Evolutionary conservation across 2,888 invertebrate genomes (phyloP).

Genomic region (Gasteruption jaculator): DNA sequence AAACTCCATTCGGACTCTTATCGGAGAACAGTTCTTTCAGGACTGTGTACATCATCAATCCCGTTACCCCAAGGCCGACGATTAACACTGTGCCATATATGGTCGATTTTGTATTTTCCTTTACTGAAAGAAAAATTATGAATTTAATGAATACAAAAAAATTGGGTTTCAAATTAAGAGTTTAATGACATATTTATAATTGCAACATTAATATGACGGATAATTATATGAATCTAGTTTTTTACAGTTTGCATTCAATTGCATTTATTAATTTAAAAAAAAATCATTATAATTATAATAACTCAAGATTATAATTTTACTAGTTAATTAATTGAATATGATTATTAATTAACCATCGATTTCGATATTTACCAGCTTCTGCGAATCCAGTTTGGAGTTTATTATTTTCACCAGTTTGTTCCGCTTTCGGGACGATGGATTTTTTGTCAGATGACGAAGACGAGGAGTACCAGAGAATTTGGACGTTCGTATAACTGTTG

Average conservation of each 20-base stretch:
- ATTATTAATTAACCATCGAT: conserved; percentile 4
- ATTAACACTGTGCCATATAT: conserved; percentile 81
- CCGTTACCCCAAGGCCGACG: conserved; percentile 76
- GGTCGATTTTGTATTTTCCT: conserved; percentile 85
- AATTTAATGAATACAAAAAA: conserved; percentile 9
- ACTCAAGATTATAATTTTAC: too few species aligned
- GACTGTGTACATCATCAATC: conserved; percentile 77
- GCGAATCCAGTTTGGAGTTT: conserved; percentile 38
- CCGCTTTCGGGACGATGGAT: too few species aligned
- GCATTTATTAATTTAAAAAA: too few species aligned
- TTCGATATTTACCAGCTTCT: conserved; percentile 43
- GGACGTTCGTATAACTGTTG: too few species aligned
- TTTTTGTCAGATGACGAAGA: too few species aligned
- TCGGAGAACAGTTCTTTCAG: conserved; percentile 84
- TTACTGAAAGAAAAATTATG: conserved; percentile 56
- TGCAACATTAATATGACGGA: neutral
- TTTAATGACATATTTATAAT: conserved; percentile 1
- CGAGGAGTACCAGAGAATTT: too few species aligned
- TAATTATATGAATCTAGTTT: too few species aligned
- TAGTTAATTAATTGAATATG: too few species aligned
- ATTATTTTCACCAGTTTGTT: conserved; percentile 23
- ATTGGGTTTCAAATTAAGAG: conserved; percentile 12
- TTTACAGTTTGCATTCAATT: too few species aligned
- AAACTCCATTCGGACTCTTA: conserved; percentile 81
- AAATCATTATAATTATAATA: too few species aligned